phyloP scores from a whole-genome alignment of 2,797 vertebrate species.

The Selene dorsalis region DNA sequence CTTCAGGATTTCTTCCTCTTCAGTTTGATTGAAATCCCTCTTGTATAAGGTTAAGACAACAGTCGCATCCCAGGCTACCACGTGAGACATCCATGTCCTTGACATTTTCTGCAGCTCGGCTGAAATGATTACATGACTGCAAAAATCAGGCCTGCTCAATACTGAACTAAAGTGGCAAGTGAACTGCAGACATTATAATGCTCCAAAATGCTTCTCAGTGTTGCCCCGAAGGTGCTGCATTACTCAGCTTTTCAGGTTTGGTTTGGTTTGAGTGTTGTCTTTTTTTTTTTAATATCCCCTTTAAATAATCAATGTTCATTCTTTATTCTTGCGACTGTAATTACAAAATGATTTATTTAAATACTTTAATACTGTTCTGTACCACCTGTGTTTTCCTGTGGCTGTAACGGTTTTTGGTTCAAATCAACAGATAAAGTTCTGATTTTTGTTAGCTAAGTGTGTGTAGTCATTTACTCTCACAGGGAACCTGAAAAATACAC shows the following conservation, averaged over 20 bases:
- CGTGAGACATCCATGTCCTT: constrained; percentile 62
- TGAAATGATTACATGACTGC: constrained; percentile 59
- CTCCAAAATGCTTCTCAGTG: neutral
- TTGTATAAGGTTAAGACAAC: constrained; percentile 12
- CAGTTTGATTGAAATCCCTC: constrained; percentile 13
- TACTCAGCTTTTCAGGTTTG: constrained; percentile 7
- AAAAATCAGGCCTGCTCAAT: constrained; percentile 12
- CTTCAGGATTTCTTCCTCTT: neutral
- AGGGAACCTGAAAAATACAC: neutral
- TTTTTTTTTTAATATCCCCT: no score
- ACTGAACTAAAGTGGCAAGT: constrained; percentile 5
- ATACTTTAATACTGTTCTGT: no score
- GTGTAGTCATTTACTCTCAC: neutral
- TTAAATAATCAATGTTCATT: no score
- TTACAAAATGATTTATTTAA: no score
- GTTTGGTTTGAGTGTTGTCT: neutral
- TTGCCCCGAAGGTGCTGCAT: neutral
- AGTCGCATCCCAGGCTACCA: constrained; percentile 13
- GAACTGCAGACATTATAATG: neutral
- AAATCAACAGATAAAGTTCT: constrained; percentile 12
- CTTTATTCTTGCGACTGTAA: no score
- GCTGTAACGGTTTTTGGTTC: neutral
- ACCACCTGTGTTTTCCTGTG: neutral
- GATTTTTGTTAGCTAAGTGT: constrained; percentile 8
- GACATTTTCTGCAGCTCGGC: constrained; percentile 67